A percentile compares a stretch with the other conserved stretches of the same genome.
These are phyloP conservation scores for Samia ricini DNA, from an alignment of 1,140 invertebrate genomes.

Conservation along the genomic window DNA sequence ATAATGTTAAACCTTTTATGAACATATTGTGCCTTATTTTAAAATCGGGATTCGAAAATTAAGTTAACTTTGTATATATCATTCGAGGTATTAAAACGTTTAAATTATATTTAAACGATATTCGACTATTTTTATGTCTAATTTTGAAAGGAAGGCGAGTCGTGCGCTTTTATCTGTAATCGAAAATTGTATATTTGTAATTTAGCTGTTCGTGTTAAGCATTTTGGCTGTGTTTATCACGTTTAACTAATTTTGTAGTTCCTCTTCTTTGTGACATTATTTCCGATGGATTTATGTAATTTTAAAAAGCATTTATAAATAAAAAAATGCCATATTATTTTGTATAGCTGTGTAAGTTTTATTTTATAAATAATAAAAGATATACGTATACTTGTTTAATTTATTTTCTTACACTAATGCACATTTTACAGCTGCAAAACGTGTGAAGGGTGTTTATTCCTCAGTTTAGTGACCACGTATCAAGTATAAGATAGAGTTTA, in stretches of 20 bases:
- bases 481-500: too few species aligned
- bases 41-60: not conserved
- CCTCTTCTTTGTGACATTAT: not conserved
- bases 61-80: not conserved
- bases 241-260: slow-evolving; percentile 3
- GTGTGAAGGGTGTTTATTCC: too few species aligned
- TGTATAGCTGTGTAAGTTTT: slow-evolving; percentile 6
- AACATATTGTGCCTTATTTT: not conserved
- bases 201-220: too few species aligned
- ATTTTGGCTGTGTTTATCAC: slow-evolving; percentile 5
- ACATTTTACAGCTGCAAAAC: too few species aligned
- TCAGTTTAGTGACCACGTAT: too few species aligned
- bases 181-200: not conserved
- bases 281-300: slow-evolving; percentile 4
- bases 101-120: not conserved
- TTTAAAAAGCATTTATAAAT: slow-evolving; percentile 8
- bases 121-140: not conserved
- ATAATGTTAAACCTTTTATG: not conserved
- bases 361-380: slow-evolving; percentile 5
- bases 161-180: not conserved
- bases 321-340: slow-evolving; percentile 11
- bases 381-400: slow-evolving; percentile 7
- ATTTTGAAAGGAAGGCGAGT: not conserved
- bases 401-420: too few species aligned
- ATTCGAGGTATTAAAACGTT: not conserved